Base-by-base conservation (phyloP, 2,888 invertebrate genomes). In the Arrhopalites spinosus region DNA sequence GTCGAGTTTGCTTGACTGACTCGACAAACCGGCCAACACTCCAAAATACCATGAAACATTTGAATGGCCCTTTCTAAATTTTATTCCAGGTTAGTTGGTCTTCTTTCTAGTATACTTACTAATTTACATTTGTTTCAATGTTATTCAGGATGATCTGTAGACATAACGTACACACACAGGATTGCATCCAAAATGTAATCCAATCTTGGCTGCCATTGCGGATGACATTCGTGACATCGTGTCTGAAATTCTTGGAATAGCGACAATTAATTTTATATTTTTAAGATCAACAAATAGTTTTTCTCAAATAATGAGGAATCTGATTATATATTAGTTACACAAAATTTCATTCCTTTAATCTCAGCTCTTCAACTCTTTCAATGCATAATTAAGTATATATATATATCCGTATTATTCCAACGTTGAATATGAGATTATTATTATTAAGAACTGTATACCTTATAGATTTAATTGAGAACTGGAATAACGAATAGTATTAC, bases 61-160 rank as follows among this genome's bases (percentile, higher is more conserved):
- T 13, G n/a, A 43, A 70, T 20, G 27, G 29, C n/a, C 27, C 11
- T n/a, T 30, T 20, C 61, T 69, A 45, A 61, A 56, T 61, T 43
- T 59, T 17, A 69, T 68, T 71, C 27, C 61, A 71, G 71, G 71
- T 61, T 59, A 71, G 71, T 71, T 29, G n/a, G 20, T 53, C 13
- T 53, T 67, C 25, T 53, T 36, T 43, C n/a, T 67, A 36, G 27
- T n/a, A 30, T 30, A 29, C 45, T 64, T 69, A 56, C 27, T 27
- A 25, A 68, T 45, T 76, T 73, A 56, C 63, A 78, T 64, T 73
- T 29, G 25, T 66, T 73, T 56, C 59, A 69, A 17, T 53, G 66
- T 61, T 63, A 77, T 73, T 74, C 30, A 72, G 71, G 71, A 72
- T 72, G 71, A 72, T 61, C 20, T 59, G 43, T 43, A 61, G 23